phyloP scores from a whole-genome alignment of 2,797 vertebrate species.

The Pseudochirops cupreus region DNA sequence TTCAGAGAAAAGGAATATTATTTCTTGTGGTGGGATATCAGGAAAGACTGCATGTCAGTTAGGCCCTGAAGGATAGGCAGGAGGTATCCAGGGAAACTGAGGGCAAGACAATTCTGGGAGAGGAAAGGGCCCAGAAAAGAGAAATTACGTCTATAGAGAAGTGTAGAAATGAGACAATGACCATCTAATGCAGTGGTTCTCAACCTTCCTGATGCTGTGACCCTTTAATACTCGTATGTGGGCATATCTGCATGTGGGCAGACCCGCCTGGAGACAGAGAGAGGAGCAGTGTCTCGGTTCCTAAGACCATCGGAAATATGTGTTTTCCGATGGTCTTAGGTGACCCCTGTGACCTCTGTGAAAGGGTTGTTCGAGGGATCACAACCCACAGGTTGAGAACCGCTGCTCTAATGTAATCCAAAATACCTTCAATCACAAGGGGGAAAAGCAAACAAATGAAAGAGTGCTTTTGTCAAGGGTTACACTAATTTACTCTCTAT shows the following conservation, averaged over 20 bases:
- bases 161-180: not conserved
- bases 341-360: no score
- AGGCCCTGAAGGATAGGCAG: not conserved
- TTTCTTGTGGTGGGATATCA: not conserved
- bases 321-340: no score
- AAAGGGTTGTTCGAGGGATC: no score
- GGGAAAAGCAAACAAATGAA: not conserved
- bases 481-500: not conserved
- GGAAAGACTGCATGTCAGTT: not conserved
- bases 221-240: no score
- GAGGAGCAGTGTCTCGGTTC: no score
- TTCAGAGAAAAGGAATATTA: not conserved
- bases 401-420: not conserved
- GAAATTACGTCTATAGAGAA: not conserved
- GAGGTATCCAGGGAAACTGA: not conserved
- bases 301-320: no score
- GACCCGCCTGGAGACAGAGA: no score
- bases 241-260: no score
- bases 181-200: not conserved
- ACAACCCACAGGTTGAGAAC: no score
- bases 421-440: not conserved
- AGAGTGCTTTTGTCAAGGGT: not conserved
- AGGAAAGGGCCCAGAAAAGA: not conserved
- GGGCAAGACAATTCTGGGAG: not conserved
- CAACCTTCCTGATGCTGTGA: no score